phyloP scores from a whole-genome alignment of 2,888 invertebrate species.

The Antheraea yamamai region DNA sequence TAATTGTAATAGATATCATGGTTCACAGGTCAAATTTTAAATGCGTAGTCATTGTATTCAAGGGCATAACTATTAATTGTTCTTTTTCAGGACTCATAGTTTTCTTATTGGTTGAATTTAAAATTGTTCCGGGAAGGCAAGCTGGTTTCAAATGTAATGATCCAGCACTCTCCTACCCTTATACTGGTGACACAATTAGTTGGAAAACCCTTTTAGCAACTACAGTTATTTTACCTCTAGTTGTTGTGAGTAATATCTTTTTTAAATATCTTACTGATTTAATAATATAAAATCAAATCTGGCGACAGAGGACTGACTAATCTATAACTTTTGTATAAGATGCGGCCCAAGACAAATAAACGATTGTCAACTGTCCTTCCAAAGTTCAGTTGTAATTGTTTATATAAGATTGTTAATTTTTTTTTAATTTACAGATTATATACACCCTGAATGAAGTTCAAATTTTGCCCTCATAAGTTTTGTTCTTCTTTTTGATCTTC shows the following conservation, averaged over 20 bases:
- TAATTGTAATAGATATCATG: background rate
- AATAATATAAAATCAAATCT: no score
- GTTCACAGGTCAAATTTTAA: background rate
- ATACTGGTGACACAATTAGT: conserved; percentile 85
- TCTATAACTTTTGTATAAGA: no score
- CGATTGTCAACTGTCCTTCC: no score
- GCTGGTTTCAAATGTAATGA: conserved; percentile 88
- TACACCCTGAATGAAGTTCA: no score
- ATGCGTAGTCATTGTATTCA: background rate
- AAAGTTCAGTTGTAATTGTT: no score
- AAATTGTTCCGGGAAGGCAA: conserved; percentile 81
- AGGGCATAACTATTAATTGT: background rate
- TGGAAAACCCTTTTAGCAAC: conserved; percentile 76
- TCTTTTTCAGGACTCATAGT: conserved; percentile 79
- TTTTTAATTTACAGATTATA: no score
- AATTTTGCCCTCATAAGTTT: no score
- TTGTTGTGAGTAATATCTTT: conserved; percentile 73
- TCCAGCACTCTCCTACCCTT: conserved; percentile 84
- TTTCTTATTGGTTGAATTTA: conserved; percentile 81
- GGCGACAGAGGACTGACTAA: no score
- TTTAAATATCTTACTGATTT: background rate
- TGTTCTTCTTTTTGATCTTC: no score
- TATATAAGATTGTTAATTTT: no score
- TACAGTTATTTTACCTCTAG: conserved; percentile 77
- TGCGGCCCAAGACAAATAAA: no score